Evolutionary conservation across 2,888 invertebrate genomes (phyloP).

Genomic region (Bhutanitis thaidina): DNA sequence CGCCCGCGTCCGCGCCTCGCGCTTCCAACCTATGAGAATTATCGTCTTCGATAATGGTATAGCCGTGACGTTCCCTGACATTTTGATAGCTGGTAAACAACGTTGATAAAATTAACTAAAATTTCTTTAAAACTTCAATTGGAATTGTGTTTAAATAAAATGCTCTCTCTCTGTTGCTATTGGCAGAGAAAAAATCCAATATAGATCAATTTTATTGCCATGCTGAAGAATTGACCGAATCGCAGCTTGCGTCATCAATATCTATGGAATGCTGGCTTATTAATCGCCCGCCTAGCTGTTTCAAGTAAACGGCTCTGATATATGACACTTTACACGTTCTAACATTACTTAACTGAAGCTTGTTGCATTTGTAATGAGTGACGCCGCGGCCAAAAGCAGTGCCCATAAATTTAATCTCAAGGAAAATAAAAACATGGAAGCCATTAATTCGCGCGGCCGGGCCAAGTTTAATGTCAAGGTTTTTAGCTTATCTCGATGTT

Average conservation of each 20-base stretch:
- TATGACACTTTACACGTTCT: constrained; percentile 72
- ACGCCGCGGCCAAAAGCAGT: constrained; percentile 63
- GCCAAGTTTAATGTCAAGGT: constrained; percentile 80
- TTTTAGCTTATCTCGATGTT: constrained; percentile 75
- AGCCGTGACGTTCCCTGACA: constrained; percentile 19
- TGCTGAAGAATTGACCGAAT: constrained; percentile 30
- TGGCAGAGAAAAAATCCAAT: constrained; percentile 12
- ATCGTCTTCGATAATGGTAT: constrained; percentile 37
- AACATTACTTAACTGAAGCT: constrained; percentile 64
- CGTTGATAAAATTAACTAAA: constrained; percentile 20
- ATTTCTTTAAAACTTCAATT: constrained; percentile 19
- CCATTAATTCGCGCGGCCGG: constrained; percentile 78
- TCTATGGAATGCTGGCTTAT: constrained; percentile 49
- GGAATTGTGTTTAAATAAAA: too few relatives aligned
- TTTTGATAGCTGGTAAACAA: constrained; percentile 23
- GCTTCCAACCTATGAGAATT: constrained; percentile 37
- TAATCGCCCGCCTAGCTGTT: constrained; percentile 47
- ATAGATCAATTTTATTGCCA: constrained; percentile 21
- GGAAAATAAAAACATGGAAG: constrained; percentile 80
- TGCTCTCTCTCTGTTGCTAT: constrained; percentile 11
- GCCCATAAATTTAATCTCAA: constrained; percentile 79
- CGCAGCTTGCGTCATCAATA: constrained; percentile 46
- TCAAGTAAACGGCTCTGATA: constrained; percentile 67
- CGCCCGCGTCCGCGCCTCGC: constrained; percentile 30
- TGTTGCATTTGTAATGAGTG: constrained; percentile 72